These are phyloP conservation scores for Chlorospingus semifuscus DNA, from an alignment of 2,797 vertebrate species.

Conservation along the genomic window DNA sequence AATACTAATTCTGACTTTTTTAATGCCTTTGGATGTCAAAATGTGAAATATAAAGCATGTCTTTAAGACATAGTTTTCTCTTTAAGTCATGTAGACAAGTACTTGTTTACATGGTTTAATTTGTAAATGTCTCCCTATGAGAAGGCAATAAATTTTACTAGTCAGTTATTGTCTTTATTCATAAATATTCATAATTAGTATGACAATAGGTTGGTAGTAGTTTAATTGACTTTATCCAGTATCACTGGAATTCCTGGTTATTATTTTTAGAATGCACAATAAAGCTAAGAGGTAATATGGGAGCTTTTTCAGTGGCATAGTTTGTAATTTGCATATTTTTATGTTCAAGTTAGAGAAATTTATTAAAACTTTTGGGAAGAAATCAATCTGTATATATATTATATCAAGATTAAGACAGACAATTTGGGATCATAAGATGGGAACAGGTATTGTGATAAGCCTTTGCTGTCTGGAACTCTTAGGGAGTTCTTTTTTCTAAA, in stretches of 20 bases:
- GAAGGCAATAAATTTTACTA: background rate
- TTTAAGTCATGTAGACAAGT: background rate
- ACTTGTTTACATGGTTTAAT: background rate
- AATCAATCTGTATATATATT: background rate
- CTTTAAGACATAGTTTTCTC: background rate
- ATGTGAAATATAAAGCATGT: background rate
- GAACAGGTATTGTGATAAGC: background rate
- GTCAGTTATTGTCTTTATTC: background rate
- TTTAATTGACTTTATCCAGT: background rate
- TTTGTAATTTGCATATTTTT: background rate
- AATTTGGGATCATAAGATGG: background rate
- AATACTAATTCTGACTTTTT: background rate
- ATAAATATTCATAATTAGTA: background rate
- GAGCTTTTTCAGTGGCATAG: background rate
- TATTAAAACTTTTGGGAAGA: background rate
- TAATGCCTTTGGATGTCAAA: background rate
- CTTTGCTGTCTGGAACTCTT: background rate
- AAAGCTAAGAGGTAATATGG: background rate
- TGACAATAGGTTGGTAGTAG: accelerated
- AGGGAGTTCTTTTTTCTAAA: background rate
- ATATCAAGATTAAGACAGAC: background rate
- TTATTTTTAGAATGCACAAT: background rate
- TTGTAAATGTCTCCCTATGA: background rate
- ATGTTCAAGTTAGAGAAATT: background rate
- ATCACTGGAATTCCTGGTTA: background rate